These are phyloP conservation scores for Oreochromis mossambicus DNA, from an alignment of 2,797 vertebrate genomes.

Conservation along the genomic window DNA sequence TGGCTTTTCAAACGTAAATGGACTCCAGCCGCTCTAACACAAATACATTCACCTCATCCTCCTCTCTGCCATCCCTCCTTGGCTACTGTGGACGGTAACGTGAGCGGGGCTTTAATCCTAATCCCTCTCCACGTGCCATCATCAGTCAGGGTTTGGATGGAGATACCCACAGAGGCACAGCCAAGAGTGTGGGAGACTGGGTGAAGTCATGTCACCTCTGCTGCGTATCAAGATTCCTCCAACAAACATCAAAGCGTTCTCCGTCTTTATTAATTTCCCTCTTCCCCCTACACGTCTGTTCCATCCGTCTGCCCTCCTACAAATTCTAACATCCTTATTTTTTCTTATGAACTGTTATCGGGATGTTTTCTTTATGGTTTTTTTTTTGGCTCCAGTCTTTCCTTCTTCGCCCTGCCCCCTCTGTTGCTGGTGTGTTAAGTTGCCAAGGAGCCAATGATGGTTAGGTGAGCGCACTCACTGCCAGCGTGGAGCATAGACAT, in stretches of 20 bases:
- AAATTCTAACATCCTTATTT: not conserved
- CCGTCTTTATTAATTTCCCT: not conserved
- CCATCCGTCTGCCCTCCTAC: not conserved
- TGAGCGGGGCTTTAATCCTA: slow-evolving; percentile 62
- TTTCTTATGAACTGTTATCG: not conserved
- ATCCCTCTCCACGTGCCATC: slow-evolving; percentile 58
- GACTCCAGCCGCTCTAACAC: not conserved
- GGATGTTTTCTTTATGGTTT: not conserved
- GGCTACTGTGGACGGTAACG: slow-evolving; percentile 35
- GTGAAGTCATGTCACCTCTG: slow-evolving; percentile 4
- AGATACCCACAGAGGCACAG: slow-evolving; percentile 10
- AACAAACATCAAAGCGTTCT: slow-evolving; percentile 26
- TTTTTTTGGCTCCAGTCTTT: not conserved
- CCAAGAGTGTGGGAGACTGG: slow-evolving; percentile 13
- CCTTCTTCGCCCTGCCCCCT: not conserved
- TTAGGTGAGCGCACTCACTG: not conserved
- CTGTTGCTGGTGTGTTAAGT: not conserved
- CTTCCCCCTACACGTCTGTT: not conserved
- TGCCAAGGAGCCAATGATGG: not conserved
- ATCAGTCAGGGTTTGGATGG: slow-evolving; percentile 28
- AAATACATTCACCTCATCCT: not conserved
- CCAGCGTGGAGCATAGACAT: slow-evolving; percentile 11
- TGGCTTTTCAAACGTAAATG: not conserved
- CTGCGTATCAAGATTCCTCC: slow-evolving; percentile 16
- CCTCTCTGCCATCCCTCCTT: not conserved